A percentile compares a stretch with the other conserved stretches of the same genome.
Evolutionary conservation across 2,797 vertebrate genomes (phyloP).

Genomic region (Danio aesculapii): DNA sequence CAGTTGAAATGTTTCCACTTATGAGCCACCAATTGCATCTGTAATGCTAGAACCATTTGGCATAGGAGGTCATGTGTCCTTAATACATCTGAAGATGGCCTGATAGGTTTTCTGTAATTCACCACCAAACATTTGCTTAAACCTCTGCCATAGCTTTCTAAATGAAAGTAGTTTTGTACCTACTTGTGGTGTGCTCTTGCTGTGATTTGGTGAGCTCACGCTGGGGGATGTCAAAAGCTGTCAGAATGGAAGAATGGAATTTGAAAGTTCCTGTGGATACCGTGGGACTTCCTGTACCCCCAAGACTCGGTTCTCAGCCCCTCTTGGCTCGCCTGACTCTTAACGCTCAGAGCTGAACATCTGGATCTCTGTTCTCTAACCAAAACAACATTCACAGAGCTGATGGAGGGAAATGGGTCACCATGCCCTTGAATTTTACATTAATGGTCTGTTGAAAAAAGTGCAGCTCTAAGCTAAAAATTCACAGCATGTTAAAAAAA

Average conservation of each 20-base stretch:
- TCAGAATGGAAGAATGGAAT: slow-evolving; percentile 55
- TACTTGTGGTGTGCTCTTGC: slow-evolving; percentile 13
- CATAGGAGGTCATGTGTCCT: slow-evolving; percentile 54
- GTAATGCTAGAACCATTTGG: slow-evolving; percentile 54
- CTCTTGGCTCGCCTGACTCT: slow-evolving; percentile 51
- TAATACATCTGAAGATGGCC: slow-evolving; percentile 29
- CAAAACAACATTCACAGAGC: slow-evolving; percentile 55
- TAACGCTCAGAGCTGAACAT: slow-evolving; percentile 55
- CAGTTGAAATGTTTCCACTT: slow-evolving; percentile 71
- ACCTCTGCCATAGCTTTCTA: not conserved
- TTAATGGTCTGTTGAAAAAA: slow-evolving; percentile 52
- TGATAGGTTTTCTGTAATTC: slow-evolving; percentile 13
- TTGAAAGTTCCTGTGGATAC: slow-evolving; percentile 63
- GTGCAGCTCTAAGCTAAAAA: slow-evolving; percentile 40
- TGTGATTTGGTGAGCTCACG: slow-evolving; percentile 43
- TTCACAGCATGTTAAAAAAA: not conserved
- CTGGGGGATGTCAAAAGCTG: slow-evolving; percentile 57
- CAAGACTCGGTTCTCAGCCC: slow-evolving; percentile 51
- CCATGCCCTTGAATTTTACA: slow-evolving; percentile 50
- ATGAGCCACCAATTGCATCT: slow-evolving; percentile 66
- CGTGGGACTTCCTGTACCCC: slow-evolving; percentile 64
- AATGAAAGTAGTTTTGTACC: slow-evolving; percentile 16
- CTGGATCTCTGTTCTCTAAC: slow-evolving; percentile 60
- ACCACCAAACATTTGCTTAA: slow-evolving; percentile 5
- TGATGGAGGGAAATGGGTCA: slow-evolving; percentile 53